Conservation (phyloP, 2,113 vertebrate genomes). For the Jacana jacana region DNA sequence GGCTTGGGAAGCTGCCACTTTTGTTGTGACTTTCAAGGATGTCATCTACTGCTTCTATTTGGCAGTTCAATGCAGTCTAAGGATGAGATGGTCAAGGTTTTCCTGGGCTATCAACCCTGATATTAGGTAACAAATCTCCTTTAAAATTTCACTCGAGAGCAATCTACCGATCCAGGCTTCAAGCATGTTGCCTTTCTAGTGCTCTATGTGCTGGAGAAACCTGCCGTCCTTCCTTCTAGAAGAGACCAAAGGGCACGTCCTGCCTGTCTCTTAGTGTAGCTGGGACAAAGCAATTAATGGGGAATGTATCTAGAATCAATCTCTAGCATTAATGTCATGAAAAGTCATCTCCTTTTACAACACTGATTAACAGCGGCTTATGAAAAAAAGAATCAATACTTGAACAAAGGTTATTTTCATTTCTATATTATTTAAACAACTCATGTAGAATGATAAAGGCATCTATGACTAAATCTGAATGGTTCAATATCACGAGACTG, state of each 20-base stretch:
- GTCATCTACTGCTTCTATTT: neutral
- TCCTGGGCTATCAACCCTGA: neutral
- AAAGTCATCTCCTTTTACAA: neutral
- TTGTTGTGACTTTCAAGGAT: neutral
- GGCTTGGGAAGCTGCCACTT: neutral
- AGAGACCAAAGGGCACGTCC: neutral
- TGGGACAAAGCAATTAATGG: neutral
- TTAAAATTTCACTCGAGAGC: neutral
- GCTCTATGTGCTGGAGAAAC: neutral
- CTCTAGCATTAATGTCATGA: neutral
- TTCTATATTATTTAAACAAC: neutral
- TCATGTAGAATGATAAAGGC: neutral
- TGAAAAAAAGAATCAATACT: neutral
- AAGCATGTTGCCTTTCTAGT: neutral
- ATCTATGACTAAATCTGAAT: neutral
- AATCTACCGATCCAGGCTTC: neutral
- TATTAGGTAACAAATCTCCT: neutral
- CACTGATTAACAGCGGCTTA: neutral
- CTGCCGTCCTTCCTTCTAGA: neutral
- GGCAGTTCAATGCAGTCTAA: neutral
- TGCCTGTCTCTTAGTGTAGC: neutral
- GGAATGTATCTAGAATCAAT: neutral
- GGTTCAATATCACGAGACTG: neutral
- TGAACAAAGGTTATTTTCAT: slow-evolving; percentile 1
- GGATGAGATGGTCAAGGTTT: neutral